Evolutionary conservation across 2,113 vertebrate genomes (phyloP), one percentile per base, ranked within the genome.

Genomic region (Ursus arctos): DNA sequence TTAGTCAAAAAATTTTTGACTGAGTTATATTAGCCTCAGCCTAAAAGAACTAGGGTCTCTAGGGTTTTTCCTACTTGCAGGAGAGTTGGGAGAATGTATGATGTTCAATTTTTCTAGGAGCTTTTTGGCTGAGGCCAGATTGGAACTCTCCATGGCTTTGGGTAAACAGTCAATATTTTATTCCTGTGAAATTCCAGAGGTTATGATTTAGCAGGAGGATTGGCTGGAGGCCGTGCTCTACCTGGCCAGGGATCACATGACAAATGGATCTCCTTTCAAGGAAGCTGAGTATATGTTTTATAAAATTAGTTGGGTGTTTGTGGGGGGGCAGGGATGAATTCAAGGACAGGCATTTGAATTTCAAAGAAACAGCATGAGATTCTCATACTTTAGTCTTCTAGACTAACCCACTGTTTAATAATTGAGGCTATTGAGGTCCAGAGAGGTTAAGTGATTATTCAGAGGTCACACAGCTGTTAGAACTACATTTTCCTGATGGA

Each of bases 91-190:
- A 80, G 80, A 69, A 61, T 26, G 43, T 9, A 49, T 33, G 24
- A 22, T 0, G 15, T 72, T 92, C 36, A 49, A 0, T 74, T 63
- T 93, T 24, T 91, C n/a, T 8, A 55, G 76, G 69, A 76, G 51
- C 0, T 6, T 80, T 93, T 87, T 57, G 36, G 43, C 40, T 1
- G 40, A 92, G 57, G 65, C 65, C 81, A 71, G 77, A 51, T 7
- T 65, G 81, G 88, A 90, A 49, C 59, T 79, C 79, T 87, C 67
- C n/a, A 3, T 59, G 84, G 69, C 12, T 36, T 65, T 96, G 85
- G 36, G 53, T 84, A 71, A 93, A 61, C 40, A 90, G 87, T 89
- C 65, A 36, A 36, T 77, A 57, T 87, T 95, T 91, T 87, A 87
- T 53, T n/a, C 47, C 47, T 74, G 69, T 4, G 16, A 26, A 24